Conservation (phyloP, 1,140 invertebrate genomes). For the Philopotamus ludificatus region DNA sequence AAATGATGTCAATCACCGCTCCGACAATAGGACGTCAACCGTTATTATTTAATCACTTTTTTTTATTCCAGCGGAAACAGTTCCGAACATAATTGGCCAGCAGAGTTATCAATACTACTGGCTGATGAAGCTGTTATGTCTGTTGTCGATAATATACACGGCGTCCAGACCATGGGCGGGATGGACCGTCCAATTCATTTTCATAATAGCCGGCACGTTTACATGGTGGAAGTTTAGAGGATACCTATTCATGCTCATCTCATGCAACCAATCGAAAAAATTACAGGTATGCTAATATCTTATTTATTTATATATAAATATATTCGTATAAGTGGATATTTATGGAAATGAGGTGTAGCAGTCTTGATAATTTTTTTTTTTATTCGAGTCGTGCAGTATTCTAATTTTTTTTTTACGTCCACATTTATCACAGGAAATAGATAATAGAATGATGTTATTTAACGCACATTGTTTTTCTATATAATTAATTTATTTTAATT, state of each 20-base stretch:
- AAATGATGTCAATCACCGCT: too few relatives aligned
- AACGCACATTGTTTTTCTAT: too few relatives aligned
- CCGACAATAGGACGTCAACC: too few relatives aligned
- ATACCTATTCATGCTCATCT: conserved; percentile 15
- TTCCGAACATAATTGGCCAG: neutral
- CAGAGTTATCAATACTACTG: neutral
- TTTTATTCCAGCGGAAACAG: neutral
- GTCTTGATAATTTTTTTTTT: conserved; percentile 1
- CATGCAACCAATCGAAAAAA: conserved; percentile 24
- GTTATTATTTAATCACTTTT: too few relatives aligned
- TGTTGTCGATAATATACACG: conserved; percentile 29
- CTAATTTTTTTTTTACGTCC: neutral
- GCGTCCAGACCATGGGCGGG: conserved; percentile 31
- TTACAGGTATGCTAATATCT: conserved; percentile 26
- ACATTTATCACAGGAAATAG: neutral
- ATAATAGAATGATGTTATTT: neutral
- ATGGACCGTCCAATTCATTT: conserved; percentile 14
- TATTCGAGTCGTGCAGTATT: neutral
- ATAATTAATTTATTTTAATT: conserved; percentile 9
- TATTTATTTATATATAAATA: too few relatives aligned
- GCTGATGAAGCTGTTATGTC: conserved; percentile 5
- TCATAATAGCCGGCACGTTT: conserved; percentile 20
- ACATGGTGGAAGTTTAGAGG: conserved; percentile 21
- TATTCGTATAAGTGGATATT: too few relatives aligned
- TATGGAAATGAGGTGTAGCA: too few relatives aligned